Evolutionary conservation across 2,888 invertebrate species (phyloP), one percentile per base, ranked within the genome.

Genomic region (Beris morrisii): DNA sequence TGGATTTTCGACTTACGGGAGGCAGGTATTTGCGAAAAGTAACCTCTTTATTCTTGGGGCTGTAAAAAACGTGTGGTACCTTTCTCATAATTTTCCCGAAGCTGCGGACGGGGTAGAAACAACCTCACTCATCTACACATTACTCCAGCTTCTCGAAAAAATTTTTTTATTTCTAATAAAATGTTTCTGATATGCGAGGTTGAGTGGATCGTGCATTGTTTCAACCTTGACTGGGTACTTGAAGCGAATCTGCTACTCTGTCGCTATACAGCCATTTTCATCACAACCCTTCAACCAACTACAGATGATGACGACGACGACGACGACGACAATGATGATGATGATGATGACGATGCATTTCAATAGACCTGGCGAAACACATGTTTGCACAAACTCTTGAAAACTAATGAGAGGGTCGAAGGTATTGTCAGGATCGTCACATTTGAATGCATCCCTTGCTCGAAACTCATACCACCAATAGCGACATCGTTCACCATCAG

Each of bases 191-290:
- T 59, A 48, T 44, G 28, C 48, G 58, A 31, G 31, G 30, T n/a
- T 32, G 46, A 59, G 58, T 59, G 58, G 58, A 46, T 59, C 46
- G 46, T 59, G 48, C 48, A 48, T 59, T 59, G 58, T 59, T 59
- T 57, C 45, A 48, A 59, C 45, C 38, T 38, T 38, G 44, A 31
- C 31, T 54, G 54, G 31, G 28, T 12, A 30, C 22, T 22, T 22
- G 22, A 31, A 12, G 28, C 28, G 11, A 48, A 30, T 30, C 31
- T 28, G 43, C 31, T 45, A 58, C 45, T 58, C 45, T 58, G 45
- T 43, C 44, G 56, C 43, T 38, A 56, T 15, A 13, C 48, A 48
- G 45, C 58, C 48, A 31, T 46, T 28, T 31, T 48, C 31, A 59
- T 46, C 46, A 30, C 30, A 46, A 48, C 58, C 58, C 48, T 43